Conservation (phyloP, 2,113 vertebrate genomes). For the Zingel zingel region DNA sequence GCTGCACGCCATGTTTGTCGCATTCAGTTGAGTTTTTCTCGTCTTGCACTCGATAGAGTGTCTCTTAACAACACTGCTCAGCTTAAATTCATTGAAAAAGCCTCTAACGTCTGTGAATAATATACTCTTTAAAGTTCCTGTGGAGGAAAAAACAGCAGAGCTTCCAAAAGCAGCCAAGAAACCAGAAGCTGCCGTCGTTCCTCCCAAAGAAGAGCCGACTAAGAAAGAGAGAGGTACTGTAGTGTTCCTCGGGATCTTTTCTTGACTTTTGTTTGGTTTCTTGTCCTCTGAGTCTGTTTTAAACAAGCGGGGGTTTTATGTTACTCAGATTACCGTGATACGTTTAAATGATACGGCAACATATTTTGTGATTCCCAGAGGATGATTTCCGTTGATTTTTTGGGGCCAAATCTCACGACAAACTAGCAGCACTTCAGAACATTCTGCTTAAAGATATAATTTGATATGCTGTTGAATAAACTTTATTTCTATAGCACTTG, state of each 20-base stretch:
- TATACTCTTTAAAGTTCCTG: conserved; percentile 89
- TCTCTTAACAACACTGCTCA: conserved; percentile 35
- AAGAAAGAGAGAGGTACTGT: conserved; percentile 76
- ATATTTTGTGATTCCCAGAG: background rate
- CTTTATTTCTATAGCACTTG: too few species aligned
- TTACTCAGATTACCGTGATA: background rate
- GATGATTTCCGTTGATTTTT: background rate
- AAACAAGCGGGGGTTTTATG: background rate
- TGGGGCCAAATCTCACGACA: background rate
- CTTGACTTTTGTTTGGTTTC: background rate
- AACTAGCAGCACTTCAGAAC: background rate
- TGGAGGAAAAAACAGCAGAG: conserved; percentile 83
- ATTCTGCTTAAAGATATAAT: too few species aligned
- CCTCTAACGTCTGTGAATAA: conserved; percentile 51
- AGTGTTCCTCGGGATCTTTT: conserved; percentile 16
- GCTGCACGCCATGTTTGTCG: conserved; percentile 13
- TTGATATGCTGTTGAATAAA: too few species aligned
- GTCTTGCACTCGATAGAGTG: conserved; percentile 78
- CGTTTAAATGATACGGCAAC: background rate
- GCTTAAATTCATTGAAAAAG: background rate
- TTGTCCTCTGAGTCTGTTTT: conserved; percentile 15
- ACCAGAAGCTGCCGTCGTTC: conserved; percentile 73
- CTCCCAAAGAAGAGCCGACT: conserved; percentile 55
- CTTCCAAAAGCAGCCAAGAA: conserved; percentile 83
- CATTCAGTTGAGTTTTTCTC: background rate